Conservation (phyloP, 2,797 vertebrate genomes). For the Cheirogaleus major region DNA sequence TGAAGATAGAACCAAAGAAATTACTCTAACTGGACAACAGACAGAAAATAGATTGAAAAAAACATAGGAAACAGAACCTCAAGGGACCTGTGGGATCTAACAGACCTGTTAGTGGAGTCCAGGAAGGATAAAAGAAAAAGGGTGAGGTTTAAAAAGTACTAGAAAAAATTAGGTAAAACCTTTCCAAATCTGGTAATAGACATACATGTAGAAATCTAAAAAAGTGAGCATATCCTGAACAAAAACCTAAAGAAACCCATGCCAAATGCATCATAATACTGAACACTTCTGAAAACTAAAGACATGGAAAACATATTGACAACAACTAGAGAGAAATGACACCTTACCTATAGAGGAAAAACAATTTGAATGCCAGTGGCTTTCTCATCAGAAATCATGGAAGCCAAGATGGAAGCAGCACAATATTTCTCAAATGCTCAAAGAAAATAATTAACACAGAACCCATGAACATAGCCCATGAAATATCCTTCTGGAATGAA, state of each 20-base stretch:
- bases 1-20: neutral
- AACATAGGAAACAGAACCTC: neutral
- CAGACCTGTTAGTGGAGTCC: neutral
- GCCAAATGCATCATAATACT: neutral
- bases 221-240: neutral
- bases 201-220: neutral
- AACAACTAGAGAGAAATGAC: neutral
- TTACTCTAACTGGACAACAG: neutral
- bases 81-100: neutral
- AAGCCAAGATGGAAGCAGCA: neutral
- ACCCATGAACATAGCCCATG: neutral
- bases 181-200: neutral
- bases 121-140: neutral
- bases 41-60: neutral
- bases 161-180: neutral
- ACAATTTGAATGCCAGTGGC: neutral
- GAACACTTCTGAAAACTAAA: conserved; percentile 19
- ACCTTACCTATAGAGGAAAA: neutral
- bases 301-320: neutral
- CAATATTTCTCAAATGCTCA: neutral
- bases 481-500: neutral
- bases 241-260: neutral
- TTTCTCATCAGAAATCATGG: neutral
- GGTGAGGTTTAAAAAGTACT: neutral
- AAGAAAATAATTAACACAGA: neutral